Base-by-base conservation (phyloP, 2,113 vertebrate species). In the Calyptommatus sinebrachiatus region DNA sequence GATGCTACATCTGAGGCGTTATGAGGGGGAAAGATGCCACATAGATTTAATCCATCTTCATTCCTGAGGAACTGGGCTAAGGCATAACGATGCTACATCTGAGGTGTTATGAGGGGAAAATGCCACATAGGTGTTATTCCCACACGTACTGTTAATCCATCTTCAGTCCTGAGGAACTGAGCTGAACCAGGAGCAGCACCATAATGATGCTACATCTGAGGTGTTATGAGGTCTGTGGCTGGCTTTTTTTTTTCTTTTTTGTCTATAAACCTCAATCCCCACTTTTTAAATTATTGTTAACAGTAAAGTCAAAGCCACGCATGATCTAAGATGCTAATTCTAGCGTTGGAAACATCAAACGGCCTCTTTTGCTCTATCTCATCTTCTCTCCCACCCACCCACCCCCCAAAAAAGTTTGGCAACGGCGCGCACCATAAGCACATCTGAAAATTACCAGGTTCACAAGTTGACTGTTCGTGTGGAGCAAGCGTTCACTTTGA, bases 361-460 rank as follows among this genome's bases (percentile, higher is more conserved):
- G 88, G 86, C 84, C 87, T 83, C 89, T 87, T 86, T 8, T 29
- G 83, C 83, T 73, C 50, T 31, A 46, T 8, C 29, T 53, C 46
- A 50, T 7, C 14, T 48, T 14, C 60, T 69, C 9, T 75, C n/a
- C 10, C 21, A 26, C 28, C 4, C 29, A 22, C 22, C 63, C n/a
- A 66, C 28, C 21, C 7, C 26, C 12, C 3, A 61, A 24, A 57
- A 69, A 68, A 9, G 18, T 48, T 70, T 88, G 91, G 88, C 88
- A 88, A 90, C 88, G 72, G 88, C 11, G 0, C 79, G 24, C 68
- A 73, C 22, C 87, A 26, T 86, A 90, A 91, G 90, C 89, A 91
- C 90, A 89, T 90, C 89, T 82, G 88, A 93, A 41, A 93, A 90
- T 91, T 91, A 91, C 85, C 91, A 92, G 83, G 92, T 93, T 93